Evolutionary conservation across 2,797 vertebrate species (phyloP).

Genomic region (Silurus lanzhouensis): DNA sequence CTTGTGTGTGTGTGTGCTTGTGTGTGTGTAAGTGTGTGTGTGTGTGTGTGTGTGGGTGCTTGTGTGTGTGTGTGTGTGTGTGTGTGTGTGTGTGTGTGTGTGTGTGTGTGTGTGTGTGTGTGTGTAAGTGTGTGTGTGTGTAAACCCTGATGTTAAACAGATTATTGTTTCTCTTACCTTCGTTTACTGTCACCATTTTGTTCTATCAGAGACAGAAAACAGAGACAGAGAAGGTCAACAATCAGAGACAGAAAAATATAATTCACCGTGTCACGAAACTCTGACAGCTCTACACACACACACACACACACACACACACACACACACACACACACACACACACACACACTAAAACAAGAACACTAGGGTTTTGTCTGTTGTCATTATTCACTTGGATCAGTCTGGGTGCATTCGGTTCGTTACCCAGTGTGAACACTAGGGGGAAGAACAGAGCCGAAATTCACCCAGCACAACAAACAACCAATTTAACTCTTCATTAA

Average conservation of each 20-base stretch:
- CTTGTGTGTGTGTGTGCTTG: too few relatives aligned
- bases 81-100: too few relatives aligned
- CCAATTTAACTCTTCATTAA: background rate
- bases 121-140: too few relatives aligned
- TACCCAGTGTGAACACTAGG: background rate
- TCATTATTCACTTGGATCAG: background rate
- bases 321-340: background rate
- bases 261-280: background rate
- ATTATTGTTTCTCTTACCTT: conserved; percentile 4
- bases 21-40: too few relatives aligned
- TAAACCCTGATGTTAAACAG: background rate
- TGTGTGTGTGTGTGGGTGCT: too few relatives aligned
- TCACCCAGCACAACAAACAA: background rate
- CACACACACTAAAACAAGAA: background rate
- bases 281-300: background rate
- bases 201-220: too few relatives aligned
- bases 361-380: background rate
- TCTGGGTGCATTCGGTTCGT: background rate
- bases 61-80: too few relatives aligned
- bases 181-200: conserved; percentile 7
- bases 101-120: too few relatives aligned
- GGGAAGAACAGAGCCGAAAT: background rate
- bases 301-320: background rate
- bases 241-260: background rate
- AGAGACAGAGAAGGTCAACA: conserved; percentile 1